Conservation (phyloP, 1,140 invertebrate genomes). For the Prorops nasuta region DNA sequence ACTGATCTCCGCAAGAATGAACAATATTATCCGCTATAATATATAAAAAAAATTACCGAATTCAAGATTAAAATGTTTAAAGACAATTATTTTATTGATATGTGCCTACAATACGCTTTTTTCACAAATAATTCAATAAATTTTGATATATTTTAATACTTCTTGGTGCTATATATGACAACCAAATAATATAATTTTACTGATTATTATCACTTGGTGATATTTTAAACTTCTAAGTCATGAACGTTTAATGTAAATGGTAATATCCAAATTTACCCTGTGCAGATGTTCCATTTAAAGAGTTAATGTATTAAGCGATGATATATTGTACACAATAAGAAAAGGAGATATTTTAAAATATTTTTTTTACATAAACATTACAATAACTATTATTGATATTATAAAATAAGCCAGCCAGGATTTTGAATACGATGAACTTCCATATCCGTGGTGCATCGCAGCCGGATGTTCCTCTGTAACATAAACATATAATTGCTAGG, state of each 20-base stretch:
- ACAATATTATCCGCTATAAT: neutral
- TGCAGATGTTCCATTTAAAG: constrained; percentile 38
- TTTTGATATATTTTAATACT: constrained; percentile 31
- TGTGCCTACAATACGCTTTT: constrained; percentile 54
- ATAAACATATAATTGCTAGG: too few relatives aligned
- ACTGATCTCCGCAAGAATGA: neutral
- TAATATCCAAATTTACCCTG: constrained; percentile 42
- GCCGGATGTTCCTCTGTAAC: constrained; percentile 56
- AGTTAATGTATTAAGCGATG: too few relatives aligned
- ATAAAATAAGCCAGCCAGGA: constrained; percentile 33
- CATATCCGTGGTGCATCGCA: constrained; percentile 56
- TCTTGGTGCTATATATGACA: constrained; percentile 37
- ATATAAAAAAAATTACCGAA: neutral
- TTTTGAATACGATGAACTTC: constrained; percentile 34
- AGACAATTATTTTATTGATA: constrained; percentile 53
- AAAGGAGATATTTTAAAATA: constrained; percentile 4
- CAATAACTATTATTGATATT: constrained; percentile 37
- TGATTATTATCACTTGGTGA: constrained; percentile 42
- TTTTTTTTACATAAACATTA: constrained; percentile 38
- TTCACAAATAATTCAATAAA: constrained; percentile 46
- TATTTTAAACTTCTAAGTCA: constrained; percentile 42
- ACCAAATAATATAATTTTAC: constrained; percentile 49
- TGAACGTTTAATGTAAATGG: constrained; percentile 37
- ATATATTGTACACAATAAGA: constrained; percentile 22
- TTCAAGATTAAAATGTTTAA: too few relatives aligned